phyloP scores from a whole-genome alignment of 1,140 invertebrate genomes.

The Mactra quadrangularis region DNA sequence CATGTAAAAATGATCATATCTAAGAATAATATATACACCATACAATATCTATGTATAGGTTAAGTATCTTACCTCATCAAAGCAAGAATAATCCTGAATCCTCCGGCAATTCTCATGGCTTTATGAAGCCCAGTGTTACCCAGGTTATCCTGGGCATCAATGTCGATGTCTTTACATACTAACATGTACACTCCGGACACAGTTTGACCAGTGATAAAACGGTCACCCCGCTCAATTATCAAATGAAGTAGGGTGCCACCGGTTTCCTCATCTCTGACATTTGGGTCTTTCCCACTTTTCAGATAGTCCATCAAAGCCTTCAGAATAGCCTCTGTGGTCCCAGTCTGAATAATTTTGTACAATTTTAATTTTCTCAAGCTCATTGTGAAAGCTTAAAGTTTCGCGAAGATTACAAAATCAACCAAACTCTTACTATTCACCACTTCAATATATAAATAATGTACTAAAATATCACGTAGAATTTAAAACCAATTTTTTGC shows the following conservation, averaged over 20 bases:
- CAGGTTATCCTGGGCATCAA: conserved; percentile 74
- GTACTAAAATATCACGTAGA: too few relatives aligned
- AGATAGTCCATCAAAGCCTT: conserved; percentile 73
- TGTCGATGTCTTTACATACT: conserved; percentile 76
- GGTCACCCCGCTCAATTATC: conserved; percentile 70
- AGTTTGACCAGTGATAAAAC: conserved; percentile 73
- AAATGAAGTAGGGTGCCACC: conserved; percentile 76
- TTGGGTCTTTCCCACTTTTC: conserved; percentile 75
- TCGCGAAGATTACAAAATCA: not conserved
- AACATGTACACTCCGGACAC: conserved; percentile 75
- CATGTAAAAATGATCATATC: too few relatives aligned
- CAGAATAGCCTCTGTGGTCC: conserved; percentile 69
- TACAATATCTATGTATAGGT: too few relatives aligned
- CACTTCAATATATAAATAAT: not conserved
- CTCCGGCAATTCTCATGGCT: conserved; percentile 74
- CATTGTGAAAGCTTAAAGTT: conserved; percentile 59
- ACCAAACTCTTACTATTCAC: not conserved
- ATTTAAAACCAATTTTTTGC: too few relatives aligned
- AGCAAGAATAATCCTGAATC: conserved; percentile 75
- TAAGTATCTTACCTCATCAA: conserved; percentile 77
- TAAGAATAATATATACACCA: too few relatives aligned
- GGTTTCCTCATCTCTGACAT: conserved; percentile 70
- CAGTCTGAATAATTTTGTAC: conserved; percentile 71
- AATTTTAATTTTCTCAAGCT: conserved; percentile 73
- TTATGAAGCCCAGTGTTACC: conserved; percentile 76